These are phyloP conservation scores for Acrobasis repandana DNA, from an alignment of 2,888 invertebrate species.

Conservation along the genomic window DNA sequence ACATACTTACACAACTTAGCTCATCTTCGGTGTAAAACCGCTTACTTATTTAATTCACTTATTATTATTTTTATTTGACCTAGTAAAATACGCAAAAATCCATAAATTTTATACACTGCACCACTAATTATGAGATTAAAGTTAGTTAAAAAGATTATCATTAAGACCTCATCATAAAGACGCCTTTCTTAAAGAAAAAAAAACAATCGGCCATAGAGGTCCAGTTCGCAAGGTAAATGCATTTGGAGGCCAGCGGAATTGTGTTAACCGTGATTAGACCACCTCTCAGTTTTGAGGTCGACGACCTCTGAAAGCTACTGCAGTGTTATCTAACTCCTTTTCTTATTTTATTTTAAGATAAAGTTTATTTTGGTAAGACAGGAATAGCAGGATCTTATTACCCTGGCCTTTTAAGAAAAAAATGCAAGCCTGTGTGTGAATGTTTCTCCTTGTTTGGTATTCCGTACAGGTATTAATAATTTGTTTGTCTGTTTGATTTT, in stretches of 20 bases:
- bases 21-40: no score
- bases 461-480: no score
- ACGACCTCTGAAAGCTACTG: constrained; percentile 36
- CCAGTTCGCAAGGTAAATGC: constrained; percentile 51
- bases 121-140: constrained; percentile 1
- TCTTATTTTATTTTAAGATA: constrained; percentile 1
- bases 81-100: not conserved
- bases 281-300: constrained; percentile 40
- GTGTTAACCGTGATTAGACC: constrained; percentile 41
- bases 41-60: no score
- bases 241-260: constrained; percentile 40
- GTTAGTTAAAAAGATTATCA: constrained; percentile 35
- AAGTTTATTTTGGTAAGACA: constrained; percentile 5
- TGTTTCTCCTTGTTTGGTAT: no score
- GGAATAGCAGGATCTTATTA: constrained; percentile 10
- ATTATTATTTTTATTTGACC: not conserved
- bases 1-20: no score
- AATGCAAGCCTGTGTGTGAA: not conserved
- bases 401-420: not conserved
- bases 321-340: not conserved
- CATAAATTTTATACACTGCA: not conserved
- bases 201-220: constrained; percentile 41
- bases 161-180: constrained; percentile 41
- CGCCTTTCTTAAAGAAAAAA: constrained; percentile 37
- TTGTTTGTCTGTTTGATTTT: no score